phyloP scores from a whole-genome alignment of 2,113 vertebrate genomes.

The Amphiprion percula region DNA sequence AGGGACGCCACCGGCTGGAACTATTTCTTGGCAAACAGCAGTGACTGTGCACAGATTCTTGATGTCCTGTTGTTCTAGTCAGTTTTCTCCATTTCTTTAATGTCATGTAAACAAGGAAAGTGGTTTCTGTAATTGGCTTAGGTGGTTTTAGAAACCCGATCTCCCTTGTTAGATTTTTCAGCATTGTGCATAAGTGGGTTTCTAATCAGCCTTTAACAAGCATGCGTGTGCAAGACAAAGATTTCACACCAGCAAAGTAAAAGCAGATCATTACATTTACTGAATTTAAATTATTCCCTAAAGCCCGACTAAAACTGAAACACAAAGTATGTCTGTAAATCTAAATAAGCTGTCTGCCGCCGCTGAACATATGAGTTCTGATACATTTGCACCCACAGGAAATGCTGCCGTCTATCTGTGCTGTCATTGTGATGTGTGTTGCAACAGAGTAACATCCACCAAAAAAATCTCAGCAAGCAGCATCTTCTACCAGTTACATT shows the following conservation, averaged over 20 bases:
- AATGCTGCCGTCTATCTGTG: background rate
- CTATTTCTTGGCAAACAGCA: constrained; percentile 6
- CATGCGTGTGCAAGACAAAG: background rate
- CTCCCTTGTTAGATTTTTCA: constrained; percentile 1
- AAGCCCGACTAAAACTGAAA: constrained; percentile 11
- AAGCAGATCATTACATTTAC: constrained; percentile 3
- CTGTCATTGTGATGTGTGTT: background rate
- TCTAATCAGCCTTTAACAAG: background rate
- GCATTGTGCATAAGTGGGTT: background rate
- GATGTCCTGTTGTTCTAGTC: background rate
- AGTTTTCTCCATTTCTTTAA: constrained; percentile 30
- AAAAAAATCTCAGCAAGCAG: background rate
- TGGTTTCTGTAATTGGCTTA: background rate
- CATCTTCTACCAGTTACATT: background rate
- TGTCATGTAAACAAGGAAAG: background rate
- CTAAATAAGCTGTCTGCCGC: background rate
- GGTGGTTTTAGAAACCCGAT: background rate
- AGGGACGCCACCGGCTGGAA: background rate
- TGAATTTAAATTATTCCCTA: constrained; percentile 12
- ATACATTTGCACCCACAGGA: background rate
- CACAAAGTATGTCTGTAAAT: background rate
- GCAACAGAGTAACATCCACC: background rate
- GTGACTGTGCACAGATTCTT: constrained; percentile 1
- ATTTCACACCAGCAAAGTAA: constrained; percentile 16
- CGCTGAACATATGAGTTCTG: constrained; percentile 1